These are phyloP conservation scores for Polypedilum pembai DNA, from an alignment of 1,140 invertebrate genomes.

Conservation along the genomic window DNA sequence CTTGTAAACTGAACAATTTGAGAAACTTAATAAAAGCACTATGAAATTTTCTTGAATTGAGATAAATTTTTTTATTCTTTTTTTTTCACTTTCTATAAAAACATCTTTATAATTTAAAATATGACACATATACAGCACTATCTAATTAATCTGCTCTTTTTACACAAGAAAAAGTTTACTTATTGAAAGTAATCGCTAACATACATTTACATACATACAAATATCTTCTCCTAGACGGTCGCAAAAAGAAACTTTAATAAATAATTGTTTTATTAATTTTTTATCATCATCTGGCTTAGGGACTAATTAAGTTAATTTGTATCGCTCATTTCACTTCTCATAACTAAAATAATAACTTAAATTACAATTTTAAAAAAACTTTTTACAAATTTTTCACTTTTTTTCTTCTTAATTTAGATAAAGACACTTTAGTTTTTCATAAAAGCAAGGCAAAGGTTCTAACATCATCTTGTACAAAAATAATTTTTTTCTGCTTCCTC, in stretches of 20 bases:
- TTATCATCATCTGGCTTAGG: not conserved
- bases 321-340: not conserved
- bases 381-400: not conserved
- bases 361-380: not conserved
- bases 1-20: not conserved
- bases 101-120: constrained; percentile 7
- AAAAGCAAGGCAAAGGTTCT: too few relatives aligned
- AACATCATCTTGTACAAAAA: too few relatives aligned
- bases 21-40: not conserved
- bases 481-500: not conserved
- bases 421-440: not conserved
- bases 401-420: not conserved
- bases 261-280: too few relatives aligned
- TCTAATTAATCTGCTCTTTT: not conserved
- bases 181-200: not conserved
- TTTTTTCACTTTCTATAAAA: not conserved
- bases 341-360: not conserved
- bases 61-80: not conserved
- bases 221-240: not conserved
- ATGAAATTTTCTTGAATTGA: not conserved
- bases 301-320: constrained; percentile 4
- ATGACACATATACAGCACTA: constrained; percentile 17
- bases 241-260: too few relatives aligned
- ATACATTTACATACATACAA: constrained; percentile 13
- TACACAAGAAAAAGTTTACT: too few relatives aligned